These are phyloP conservation scores for Silurus aristotelis DNA, from an alignment of 2,797 vertebrate genomes.

Conservation along the genomic window DNA sequence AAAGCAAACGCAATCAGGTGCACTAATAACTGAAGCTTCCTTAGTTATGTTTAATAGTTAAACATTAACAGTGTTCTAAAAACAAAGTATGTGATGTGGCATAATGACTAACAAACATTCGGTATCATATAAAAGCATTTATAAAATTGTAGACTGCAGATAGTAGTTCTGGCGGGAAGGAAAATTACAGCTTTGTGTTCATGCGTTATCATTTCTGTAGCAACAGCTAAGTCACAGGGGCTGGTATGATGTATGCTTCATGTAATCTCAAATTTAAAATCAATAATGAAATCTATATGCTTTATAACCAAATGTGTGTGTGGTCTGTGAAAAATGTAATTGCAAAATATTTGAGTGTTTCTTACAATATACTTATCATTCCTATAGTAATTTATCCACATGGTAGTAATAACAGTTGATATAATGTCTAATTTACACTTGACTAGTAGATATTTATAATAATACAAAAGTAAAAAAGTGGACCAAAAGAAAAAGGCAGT, in stretches of 20 bases:
- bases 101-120: not conserved
- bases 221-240: not conserved
- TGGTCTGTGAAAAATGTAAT: not conserved
- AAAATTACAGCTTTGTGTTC: not conserved
- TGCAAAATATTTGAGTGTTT: not conserved
- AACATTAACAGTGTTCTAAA: not conserved
- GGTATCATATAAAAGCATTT: not conserved
- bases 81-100: not conserved
- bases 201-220: not conserved
- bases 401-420: not conserved
- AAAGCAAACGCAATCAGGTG: slow-evolving; percentile 13
- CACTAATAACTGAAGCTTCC: not conserved
- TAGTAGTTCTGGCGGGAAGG: not conserved
- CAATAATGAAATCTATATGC: not conserved
- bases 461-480: not conserved
- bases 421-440: not conserved
- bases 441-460: not conserved
- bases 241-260: not conserved
- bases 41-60: slow-evolving; percentile 14
- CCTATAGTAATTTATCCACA: not conserved
- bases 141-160: not conserved
- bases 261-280: not conserved
- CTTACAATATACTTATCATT: not conserved
- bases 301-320: not conserved
- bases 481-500: not conserved